Conservation (phyloP, 2,888 invertebrate genomes). For the Dasypogon diadema region DNA sequence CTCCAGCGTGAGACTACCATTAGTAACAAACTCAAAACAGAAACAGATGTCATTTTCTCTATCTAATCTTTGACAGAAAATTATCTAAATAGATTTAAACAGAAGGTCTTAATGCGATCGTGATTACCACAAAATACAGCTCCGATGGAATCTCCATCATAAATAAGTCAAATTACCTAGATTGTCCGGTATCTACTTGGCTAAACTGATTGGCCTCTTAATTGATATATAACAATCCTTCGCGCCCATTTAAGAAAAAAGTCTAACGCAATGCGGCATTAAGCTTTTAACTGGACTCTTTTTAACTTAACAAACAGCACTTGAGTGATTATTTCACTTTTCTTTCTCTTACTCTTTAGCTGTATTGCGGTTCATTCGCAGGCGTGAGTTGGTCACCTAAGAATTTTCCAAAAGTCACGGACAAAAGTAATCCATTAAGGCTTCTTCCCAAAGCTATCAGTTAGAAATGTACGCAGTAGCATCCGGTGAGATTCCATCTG, state of each 20-base stretch:
- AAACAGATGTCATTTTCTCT: no score
- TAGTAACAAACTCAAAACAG: no score
- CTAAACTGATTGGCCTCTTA: slow-evolving; percentile 22
- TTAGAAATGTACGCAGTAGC: slow-evolving; percentile 17
- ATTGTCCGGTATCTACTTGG: background rate
- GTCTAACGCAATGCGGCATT: background rate
- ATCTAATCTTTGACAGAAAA: no score
- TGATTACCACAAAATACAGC: slow-evolving; percentile 15
- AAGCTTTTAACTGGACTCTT: background rate
- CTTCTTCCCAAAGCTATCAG: slow-evolving; percentile 31
- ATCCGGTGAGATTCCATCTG: slow-evolving; percentile 21
- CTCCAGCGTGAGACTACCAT: no score
- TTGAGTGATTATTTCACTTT: slow-evolving; percentile 15
- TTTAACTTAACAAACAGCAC: slow-evolving; percentile 24
- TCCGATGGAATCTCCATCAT: slow-evolving; percentile 8
- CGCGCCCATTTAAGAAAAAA: slow-evolving; percentile 1
- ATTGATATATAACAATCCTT: slow-evolving; percentile 33
- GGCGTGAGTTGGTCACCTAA: background rate
- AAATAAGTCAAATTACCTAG: slow-evolving; percentile 1
- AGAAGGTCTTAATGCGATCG: background rate
- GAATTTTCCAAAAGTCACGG: slow-evolving; percentile 30
- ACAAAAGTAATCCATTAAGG: slow-evolving; percentile 35
- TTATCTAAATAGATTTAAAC: no score
- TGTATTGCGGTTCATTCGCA: no score
- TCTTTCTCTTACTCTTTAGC: background rate